phyloP scores from a whole-genome alignment of 2,888 invertebrate genomes.

The Oligia strigilis region DNA sequence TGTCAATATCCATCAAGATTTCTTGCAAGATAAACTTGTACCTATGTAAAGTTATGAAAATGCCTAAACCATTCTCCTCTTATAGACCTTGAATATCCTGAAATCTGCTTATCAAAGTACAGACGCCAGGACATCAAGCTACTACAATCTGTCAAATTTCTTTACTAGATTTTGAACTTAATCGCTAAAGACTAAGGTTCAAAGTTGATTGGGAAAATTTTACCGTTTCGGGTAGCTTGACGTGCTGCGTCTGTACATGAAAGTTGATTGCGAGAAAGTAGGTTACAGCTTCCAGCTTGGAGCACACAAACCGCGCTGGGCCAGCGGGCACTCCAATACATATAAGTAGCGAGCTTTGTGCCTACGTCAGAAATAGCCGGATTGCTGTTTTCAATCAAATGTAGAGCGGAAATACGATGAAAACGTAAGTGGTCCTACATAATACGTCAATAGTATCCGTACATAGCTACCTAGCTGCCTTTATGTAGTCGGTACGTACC shows the following conservation, averaged over 20 bases:
- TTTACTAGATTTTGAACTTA: no score
- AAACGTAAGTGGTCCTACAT: slow-evolving; percentile 8
- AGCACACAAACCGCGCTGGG: slow-evolving; percentile 27
- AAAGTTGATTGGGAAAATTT: no score
- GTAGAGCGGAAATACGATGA: neutral
- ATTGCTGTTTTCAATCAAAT: slow-evolving; percentile 34
- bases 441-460: neutral
- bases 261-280: slow-evolving; percentile 38
- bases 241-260: neutral
- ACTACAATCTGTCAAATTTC: no score
- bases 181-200: no score
- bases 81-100: slow-evolving; percentile 12
- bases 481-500: neutral
- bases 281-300: slow-evolving; percentile 33
- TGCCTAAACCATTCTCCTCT: neutral
- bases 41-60: neutral
- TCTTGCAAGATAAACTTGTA: neutral
- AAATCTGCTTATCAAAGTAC: slow-evolving; percentile 7
- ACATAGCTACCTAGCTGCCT: neutral
- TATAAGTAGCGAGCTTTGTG: slow-evolving; percentile 14
- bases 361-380: neutral
- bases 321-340: slow-evolving; percentile 37
- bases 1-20: neutral
- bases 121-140: no score
- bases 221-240: no score